phyloP scores from a whole-genome alignment of 2,888 invertebrate species.

The Lordiphosa fenestrarum region DNA sequence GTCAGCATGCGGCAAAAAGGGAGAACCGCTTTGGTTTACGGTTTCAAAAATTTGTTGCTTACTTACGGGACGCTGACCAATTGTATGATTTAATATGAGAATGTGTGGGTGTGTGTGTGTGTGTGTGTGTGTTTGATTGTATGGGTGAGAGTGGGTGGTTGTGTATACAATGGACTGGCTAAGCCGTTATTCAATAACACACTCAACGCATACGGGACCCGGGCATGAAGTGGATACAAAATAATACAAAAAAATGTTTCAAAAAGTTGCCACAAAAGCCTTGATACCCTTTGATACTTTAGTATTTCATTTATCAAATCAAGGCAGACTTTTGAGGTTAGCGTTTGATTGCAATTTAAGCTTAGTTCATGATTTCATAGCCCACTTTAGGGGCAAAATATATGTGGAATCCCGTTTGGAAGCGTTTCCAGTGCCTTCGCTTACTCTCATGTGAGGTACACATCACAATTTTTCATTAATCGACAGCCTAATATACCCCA shows the following conservation, averaged over 20 bases:
- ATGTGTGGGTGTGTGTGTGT: constrained; percentile 19
- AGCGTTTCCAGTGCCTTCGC: no score
- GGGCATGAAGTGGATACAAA: constrained; percentile 14
- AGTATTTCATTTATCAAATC: no score
- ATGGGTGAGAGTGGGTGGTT: constrained; percentile 16
- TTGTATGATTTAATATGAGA: constrained; percentile 64
- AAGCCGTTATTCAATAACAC: constrained; percentile 57
- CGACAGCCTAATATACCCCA: no score
- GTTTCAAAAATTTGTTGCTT: constrained; percentile 16
- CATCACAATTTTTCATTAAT: no score
- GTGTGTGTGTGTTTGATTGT: constrained; percentile 5
- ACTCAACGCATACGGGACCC: constrained; percentile 34
- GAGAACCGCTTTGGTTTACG: constrained; percentile 33
- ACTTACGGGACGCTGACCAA: constrained; percentile 52
- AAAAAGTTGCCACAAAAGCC: no score
- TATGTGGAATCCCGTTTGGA: no score
- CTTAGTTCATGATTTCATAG: no score
- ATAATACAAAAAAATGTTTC: not conserved
- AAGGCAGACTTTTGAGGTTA: no score
- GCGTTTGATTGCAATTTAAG: no score
- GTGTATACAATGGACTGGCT: constrained; percentile 34
- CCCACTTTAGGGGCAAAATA: no score
- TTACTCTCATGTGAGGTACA: no score
- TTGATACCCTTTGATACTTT: no score
- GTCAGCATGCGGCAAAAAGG: constrained; percentile 45